Evolutionary conservation across 1,140 invertebrate genomes (phyloP).

Genomic region (Rhyzopertha dominica): DNA sequence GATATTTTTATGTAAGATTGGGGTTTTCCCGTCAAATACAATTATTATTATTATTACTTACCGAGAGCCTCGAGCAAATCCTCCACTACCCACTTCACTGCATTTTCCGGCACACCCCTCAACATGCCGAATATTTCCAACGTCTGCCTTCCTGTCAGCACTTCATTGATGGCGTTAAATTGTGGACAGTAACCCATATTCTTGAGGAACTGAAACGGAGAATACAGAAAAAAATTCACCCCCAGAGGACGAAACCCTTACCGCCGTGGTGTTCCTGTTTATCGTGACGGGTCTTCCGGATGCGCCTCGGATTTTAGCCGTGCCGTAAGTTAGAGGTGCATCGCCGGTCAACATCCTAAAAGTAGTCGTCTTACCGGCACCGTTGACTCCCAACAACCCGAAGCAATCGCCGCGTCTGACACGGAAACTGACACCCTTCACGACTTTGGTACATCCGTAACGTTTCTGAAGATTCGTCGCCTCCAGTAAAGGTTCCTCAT

Average conservation of each 20-base stretch:
- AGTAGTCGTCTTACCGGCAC: constrained; percentile 88
- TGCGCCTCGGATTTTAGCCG: constrained; percentile 4
- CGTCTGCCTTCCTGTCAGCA: constrained; percentile 65
- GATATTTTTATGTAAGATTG: too few species aligned
- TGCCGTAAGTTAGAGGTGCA: constrained; percentile 51
- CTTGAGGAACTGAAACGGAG: constrained; percentile 53
- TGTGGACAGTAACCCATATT: constrained; percentile 66
- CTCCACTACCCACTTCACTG: constrained; percentile 49
- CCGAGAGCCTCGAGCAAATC: constrained; percentile 54
- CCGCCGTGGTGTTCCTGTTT: neutral
- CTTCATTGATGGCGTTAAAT: constrained; percentile 65
- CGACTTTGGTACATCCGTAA: constrained; percentile 50
- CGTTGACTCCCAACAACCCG: constrained; percentile 71
- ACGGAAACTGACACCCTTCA: constrained; percentile 65
- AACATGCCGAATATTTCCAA: constrained; percentile 62
- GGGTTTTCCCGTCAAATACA: too few species aligned
- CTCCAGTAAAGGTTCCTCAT: too few species aligned
- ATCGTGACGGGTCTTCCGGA: neutral
- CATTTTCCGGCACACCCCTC: constrained; percentile 50
- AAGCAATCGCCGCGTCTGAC: constrained; percentile 77
- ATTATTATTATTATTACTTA: too few species aligned
- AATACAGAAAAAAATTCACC: too few species aligned
- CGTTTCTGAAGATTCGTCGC: constrained; percentile 39
- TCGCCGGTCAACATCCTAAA: constrained; percentile 75
- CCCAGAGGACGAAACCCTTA: too few species aligned